Percentiles rank a stretch among this genome's conserved stretches.
Evolutionary conservation across 2,888 invertebrate species (phyloP).

Genomic region (Onthophagus sagittarius): DNA sequence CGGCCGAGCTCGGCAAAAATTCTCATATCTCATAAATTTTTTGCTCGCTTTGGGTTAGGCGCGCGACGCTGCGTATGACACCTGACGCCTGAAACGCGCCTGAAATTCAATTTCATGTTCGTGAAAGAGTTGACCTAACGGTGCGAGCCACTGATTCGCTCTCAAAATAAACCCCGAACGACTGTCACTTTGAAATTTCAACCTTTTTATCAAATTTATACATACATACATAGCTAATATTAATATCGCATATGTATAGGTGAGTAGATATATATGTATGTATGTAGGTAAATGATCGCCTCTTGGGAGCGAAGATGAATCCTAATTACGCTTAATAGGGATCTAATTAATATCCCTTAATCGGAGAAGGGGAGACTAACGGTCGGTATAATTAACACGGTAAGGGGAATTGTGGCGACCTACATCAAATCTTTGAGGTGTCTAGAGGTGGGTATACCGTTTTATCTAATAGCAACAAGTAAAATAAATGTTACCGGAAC

Average conservation of each 20-base stretch:
- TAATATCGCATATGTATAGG: neutral
- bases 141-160: neutral
- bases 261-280: too few relatives aligned
- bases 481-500: neutral
- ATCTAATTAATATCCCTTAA: conserved; percentile 25
- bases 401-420: neutral
- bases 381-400: conserved; percentile 18
- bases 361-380: conserved; percentile 10
- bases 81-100: neutral
- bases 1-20: neutral
- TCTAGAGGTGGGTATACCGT: neutral
- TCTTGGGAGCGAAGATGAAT: neutral
- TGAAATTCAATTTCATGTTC: neutral
- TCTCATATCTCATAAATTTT: neutral
- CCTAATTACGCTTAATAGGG: conserved; percentile 25
- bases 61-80: neutral
- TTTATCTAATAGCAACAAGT: neutral
- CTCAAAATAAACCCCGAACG: neutral
- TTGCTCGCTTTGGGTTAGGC: neutral
- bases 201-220: neutral
- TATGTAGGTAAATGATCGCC: neutral
- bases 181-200: neutral
- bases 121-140: neutral
- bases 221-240: neutral
- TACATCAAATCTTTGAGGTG: neutral